Evolutionary conservation across 2,888 invertebrate species (phyloP).

Genomic region (Cyaniris semiargus): DNA sequence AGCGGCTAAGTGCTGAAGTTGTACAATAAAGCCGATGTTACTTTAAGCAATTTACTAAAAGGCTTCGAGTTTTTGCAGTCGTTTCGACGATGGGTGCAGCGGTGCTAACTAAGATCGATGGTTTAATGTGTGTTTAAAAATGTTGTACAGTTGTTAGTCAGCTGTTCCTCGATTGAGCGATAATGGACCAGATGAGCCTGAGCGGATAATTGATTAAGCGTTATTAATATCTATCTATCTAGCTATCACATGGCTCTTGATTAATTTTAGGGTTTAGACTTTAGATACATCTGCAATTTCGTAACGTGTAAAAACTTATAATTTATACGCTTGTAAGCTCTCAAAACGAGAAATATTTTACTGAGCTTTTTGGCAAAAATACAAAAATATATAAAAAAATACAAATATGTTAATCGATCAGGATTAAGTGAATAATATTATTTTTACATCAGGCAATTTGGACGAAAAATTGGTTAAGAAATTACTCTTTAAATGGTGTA

Average conservation of each 20-base stretch:
- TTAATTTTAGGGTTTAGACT: not conserved
- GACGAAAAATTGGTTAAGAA: too few species aligned
- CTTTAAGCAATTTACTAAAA: slow-evolving; percentile 32
- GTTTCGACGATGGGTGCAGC: slow-evolving; percentile 29
- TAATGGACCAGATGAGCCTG: slow-evolving; percentile 26
- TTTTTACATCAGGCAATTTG: too few species aligned
- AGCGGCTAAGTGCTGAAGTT: slow-evolving; percentile 11
- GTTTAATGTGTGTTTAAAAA: slow-evolving; percentile 32
- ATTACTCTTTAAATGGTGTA: too few species aligned
- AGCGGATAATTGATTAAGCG: slow-evolving; percentile 26
- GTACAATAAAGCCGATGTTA: slow-evolving; percentile 27
- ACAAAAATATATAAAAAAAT: too few species aligned
- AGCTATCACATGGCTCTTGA: slow-evolving; percentile 5
- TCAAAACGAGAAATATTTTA: not conserved
- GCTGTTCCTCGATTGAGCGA: slow-evolving; percentile 26
- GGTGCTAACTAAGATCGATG: slow-evolving; percentile 32
- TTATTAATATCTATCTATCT: slow-evolving; percentile 26
- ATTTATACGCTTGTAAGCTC: not conserved
- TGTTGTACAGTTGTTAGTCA: slow-evolving; percentile 30
- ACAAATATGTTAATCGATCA: too few species aligned
- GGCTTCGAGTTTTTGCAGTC: slow-evolving; percentile 30
- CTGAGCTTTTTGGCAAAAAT: too few species aligned
- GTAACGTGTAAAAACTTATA: not conserved
- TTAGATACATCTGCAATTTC: not conserved
- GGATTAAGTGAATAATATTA: too few species aligned